Base-by-base conservation (phyloP, 2,113 vertebrate species). In the Platanista minor region DNA sequence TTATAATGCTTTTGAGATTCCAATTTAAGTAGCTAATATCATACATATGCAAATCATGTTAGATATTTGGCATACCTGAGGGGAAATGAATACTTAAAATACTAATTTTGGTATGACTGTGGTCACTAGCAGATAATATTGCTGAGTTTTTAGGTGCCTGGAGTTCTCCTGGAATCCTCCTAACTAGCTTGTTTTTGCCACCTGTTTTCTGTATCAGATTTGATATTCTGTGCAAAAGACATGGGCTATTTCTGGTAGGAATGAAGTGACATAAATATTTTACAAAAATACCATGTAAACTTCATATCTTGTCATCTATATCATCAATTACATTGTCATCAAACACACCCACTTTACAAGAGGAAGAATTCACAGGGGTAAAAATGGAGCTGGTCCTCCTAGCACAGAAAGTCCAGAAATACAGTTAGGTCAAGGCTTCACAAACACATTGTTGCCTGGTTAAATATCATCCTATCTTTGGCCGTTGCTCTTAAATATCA, bases 231-330 rank as follows among this genome's bases (percentile, higher is more conserved):
- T 85, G 33, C 80, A 91, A 96, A 95, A 91, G 41, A 74, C 54
- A 90, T 31, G 62, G 29, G 67, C 61, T 92, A 93, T 96, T 96
- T 94, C 62, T 92, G 57, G 69, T 88, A 92, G 59, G 67, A 94
- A 88, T 33, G n/a, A 66, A 77, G 41, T 85, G 87, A 72, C 66
- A 71, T 81, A 93, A 94, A 80, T 97, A 94, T 83, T 90, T 96
- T 88, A 92, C 46, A 75, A 94, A 89, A 75, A 95, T 91, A 82
- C 10, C 52, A 36, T 80, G 62, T 89, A 41, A 92, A 93, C 14
- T 61, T n/a, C 33, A 17, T 94, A 61, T 64, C 43, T 90, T 93
- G 62, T 54, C 41, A 59, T 33, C 54, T 88, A 62, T 86, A 52
- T 7, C 41, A 89, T 91, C 74, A 71, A 31, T 90, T 97, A 64